Conservation (phyloP, 2,888 invertebrate species). For the Molanna angustata region DNA sequence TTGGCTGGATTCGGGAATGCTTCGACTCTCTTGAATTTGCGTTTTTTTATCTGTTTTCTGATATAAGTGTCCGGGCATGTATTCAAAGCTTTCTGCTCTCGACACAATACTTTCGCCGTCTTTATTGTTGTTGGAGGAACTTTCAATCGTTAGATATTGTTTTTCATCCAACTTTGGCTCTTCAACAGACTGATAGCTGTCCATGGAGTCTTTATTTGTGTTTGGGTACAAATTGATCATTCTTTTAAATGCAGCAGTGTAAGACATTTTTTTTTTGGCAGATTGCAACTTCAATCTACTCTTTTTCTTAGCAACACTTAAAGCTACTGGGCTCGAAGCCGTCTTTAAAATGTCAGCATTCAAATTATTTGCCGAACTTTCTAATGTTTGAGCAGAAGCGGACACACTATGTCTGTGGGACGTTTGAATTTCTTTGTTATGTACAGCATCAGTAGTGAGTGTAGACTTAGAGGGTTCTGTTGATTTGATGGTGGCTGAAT, state of each 20-base stretch:
- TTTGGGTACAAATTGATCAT: too few relatives aligned
- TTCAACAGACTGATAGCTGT: too few relatives aligned
- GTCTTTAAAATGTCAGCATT: too few relatives aligned
- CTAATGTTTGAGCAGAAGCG: slow-evolving; percentile 20
- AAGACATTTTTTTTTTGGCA: too few relatives aligned
- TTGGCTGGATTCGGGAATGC: slow-evolving; percentile 14
- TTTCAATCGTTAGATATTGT: too few relatives aligned
- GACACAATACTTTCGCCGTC: slow-evolving; percentile 38
- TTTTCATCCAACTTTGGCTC: too few relatives aligned
- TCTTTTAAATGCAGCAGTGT: too few relatives aligned
- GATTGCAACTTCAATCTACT: too few relatives aligned
- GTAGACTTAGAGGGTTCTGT: not conserved
- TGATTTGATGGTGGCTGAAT: not conserved
- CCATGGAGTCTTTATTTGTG: too few relatives aligned
- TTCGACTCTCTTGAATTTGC: slow-evolving; percentile 7
- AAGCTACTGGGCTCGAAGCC: too few relatives aligned
- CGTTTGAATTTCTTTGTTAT: slow-evolving; percentile 30
- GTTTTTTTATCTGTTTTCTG: slow-evolving; percentile 48
- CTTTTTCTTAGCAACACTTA: too few relatives aligned
- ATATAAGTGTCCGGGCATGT: slow-evolving; percentile 58
- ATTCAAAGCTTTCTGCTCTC: slow-evolving; percentile 67
- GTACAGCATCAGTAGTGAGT: not conserved
- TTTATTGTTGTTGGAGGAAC: slow-evolving; percentile 4
- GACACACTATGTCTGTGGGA: slow-evolving; percentile 12
- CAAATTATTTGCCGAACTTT: not conserved